Evolutionary conservation across 64 coral and sea anemone species (phyloP).

Genomic region (Porites lutea): DNA sequence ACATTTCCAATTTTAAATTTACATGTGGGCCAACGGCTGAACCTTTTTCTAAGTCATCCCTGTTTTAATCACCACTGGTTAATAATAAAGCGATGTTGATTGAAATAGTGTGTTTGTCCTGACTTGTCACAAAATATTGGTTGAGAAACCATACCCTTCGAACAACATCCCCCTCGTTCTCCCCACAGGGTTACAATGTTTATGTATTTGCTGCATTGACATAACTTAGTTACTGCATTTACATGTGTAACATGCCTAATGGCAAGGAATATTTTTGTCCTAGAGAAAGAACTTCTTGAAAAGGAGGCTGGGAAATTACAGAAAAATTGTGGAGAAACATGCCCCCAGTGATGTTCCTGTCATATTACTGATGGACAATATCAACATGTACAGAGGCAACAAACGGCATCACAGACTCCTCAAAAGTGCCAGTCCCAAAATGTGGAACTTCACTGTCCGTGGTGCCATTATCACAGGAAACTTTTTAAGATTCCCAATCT

Average conservation of each 20-base stretch:
- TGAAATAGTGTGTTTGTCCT: no score
- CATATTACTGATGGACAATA: slow-evolving; percentile 61
- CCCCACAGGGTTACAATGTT: neutral
- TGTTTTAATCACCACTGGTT: no score
- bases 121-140: no score
- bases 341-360: slow-evolving; percentile 14
- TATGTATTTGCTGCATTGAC: neutral
- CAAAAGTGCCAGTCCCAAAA: slow-evolving; percentile 10
- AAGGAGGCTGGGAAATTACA: neutral
- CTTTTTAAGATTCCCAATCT: neutral
- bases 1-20: no score
- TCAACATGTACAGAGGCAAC: slow-evolving; percentile 60
- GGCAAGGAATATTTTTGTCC: neutral
- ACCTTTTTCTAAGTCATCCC: no score
- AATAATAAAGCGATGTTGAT: no score
- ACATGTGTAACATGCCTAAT: neutral
- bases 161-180: no score
- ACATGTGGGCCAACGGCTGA: no score
- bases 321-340: neutral
- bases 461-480: slow-evolving; percentile 28
- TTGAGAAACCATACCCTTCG: no score
- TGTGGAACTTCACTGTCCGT: slow-evolving; percentile 68
- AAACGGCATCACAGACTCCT: slow-evolving; percentile 13
- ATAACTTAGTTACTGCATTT: neutral
- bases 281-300: slow-evolving; percentile 30